A percentile compares a stretch with the other conserved stretches of the same genome.
Evolutionary conservation across 2,113 vertebrate genomes (phyloP).

Genomic region (Cacatua alba): DNA sequence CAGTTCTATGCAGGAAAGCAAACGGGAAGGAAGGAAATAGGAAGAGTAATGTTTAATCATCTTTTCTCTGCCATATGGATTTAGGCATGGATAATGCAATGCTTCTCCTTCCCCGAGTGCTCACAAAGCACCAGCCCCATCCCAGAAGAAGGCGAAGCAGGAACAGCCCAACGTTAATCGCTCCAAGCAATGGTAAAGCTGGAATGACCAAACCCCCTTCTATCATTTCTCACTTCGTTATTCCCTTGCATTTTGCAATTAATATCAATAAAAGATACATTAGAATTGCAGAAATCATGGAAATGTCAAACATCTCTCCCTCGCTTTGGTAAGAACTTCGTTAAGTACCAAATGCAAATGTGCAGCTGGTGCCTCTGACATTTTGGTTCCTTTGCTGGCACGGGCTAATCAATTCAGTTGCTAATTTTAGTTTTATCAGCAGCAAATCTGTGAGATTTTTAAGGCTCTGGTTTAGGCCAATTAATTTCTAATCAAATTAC

Average conservation of each 20-base stretch:
- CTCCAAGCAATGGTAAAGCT: background rate
- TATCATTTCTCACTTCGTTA: background rate
- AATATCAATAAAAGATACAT: slow-evolving; percentile 47
- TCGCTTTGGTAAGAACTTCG: slow-evolving; percentile 56
- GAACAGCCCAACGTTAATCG: rapidly evolving
- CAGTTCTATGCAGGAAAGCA: rapidly evolving
- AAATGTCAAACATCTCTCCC: slow-evolving; percentile 70
- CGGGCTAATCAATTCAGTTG: slow-evolving; percentile 58
- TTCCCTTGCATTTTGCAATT: background rate
- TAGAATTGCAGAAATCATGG: slow-evolving; percentile 60
- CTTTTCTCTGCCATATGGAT: background rate
- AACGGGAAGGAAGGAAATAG: background rate
- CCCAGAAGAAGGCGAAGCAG: background rate
- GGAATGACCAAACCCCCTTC: background rate
- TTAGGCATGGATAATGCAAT: background rate
- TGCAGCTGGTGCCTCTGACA: slow-evolving; percentile 70
- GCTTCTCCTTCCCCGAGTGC: background rate
- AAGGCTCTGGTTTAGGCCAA: slow-evolving; percentile 37
- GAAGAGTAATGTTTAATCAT: background rate
- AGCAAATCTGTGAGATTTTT: slow-evolving; percentile 55
- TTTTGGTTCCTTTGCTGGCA: slow-evolving; percentile 64
- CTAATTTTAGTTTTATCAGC: slow-evolving; percentile 67
- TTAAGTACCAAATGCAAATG: slow-evolving; percentile 70
- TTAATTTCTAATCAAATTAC: slow-evolving; percentile 61
- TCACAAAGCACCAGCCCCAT: background rate